A percentile compares a stretch with the other conserved stretches of the same genome.
Evolutionary conservation across 1,140 invertebrate species (phyloP).

Genomic region (Cataglyphis hispanica): DNA sequence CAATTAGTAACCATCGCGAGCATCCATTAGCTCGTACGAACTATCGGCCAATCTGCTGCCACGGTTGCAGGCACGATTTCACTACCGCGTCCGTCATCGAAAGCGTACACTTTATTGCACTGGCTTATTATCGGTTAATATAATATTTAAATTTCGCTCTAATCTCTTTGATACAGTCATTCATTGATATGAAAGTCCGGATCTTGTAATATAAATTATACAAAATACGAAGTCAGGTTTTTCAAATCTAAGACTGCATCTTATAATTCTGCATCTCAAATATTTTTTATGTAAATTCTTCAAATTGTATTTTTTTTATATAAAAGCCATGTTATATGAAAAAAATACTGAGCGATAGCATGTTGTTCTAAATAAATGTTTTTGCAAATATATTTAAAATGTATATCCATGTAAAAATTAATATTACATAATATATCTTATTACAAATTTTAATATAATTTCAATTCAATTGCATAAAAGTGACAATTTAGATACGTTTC

Average conservation of each 20-base stretch:
- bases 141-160: not conserved
- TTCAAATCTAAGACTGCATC: not conserved
- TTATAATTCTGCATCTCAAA: not conserved
- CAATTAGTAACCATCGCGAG: conserved; percentile 82
- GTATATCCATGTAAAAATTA: not conserved
- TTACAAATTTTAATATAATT: not conserved
- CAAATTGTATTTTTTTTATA: not conserved
- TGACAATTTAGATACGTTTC: not conserved
- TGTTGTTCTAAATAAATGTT: not conserved
- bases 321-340: not conserved
- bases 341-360: not conserved
- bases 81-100: conserved; percentile 70
- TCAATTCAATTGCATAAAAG: too few relatives aligned
- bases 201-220: not conserved
- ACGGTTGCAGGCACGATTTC: conserved; percentile 48
- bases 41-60: conserved; percentile 76
- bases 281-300: conserved; percentile 3
- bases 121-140: not conserved
- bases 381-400: not conserved
- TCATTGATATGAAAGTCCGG: not conserved
- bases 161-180: not conserved
- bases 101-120: conserved; percentile 37
- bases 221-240: not conserved
- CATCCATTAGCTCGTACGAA: conserved; percentile 79
- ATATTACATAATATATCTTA: not conserved